phyloP scores from a whole-genome alignment of 2,888 invertebrate genomes.

The Heliconius ismenius region DNA sequence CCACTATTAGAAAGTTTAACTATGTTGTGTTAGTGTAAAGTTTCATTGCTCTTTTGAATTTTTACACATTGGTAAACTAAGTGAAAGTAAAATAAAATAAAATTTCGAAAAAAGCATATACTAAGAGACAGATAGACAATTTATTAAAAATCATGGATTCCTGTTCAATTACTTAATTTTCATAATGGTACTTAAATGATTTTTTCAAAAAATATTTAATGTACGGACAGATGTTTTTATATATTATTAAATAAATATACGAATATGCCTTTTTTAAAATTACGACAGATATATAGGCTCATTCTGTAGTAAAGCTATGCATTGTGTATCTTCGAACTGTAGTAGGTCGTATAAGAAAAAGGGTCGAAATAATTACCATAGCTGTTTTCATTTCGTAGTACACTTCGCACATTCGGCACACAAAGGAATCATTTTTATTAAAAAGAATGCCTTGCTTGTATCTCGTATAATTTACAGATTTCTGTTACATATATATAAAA shows the following conservation, averaged over 20 bases:
- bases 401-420: slow-evolving; percentile 34
- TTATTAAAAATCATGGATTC: too few species aligned
- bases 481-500: neutral
- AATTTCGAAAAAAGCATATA: too few species aligned
- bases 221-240: too few species aligned
- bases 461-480: slow-evolving; percentile 5
- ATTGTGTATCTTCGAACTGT: slow-evolving; percentile 37
- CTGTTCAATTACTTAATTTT: too few species aligned
- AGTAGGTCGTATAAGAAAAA: slow-evolving; percentile 37
- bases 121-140: too few species aligned
- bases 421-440: slow-evolving; percentile 36
- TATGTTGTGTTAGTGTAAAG: neutral
- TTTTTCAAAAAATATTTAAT: too few species aligned
- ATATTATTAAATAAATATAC: neutral
- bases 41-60: too few species aligned
- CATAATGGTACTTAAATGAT: too few species aligned
- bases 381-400: slow-evolving; percentile 41
- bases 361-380: slow-evolving; percentile 42
- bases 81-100: neutral
- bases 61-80: neutral
- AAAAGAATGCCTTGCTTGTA: slow-evolving; percentile 15
- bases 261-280: neutral
- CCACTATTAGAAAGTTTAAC: too few species aligned
- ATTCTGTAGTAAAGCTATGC: slow-evolving; percentile 36
- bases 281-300: neutral